Base-by-base conservation (phyloP, 2,797 vertebrate species). In the Poecilia gillii region DNA sequence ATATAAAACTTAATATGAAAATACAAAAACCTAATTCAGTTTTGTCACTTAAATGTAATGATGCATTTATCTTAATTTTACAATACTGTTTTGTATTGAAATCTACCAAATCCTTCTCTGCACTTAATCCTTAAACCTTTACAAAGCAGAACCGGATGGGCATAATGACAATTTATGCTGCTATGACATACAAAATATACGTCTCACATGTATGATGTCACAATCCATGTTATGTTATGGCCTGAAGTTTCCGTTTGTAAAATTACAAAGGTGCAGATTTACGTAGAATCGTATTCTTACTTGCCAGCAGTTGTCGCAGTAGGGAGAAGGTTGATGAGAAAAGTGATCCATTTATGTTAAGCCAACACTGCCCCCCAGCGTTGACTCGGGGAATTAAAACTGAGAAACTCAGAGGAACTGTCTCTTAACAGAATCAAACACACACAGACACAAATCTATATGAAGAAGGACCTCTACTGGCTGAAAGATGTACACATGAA, bases 321-420 rank as follows among this genome's bases (percentile, higher is more conserved):
- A 46, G 43, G 1, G 12, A 71, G 41, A 55, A 11, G 51, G 49
- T 71, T 51, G 72, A 31, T 20, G 1, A 70, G 49, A 62, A 75
- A n/a, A n/a, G n/a, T n/a, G 4, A 28, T n/a, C 28, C 25, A 8
- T 85, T 77, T 85, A 31, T 75, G 5, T 46, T 78, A 76, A 59
- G 83, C 85, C 87, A 76, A 91, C 79, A 94, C 93, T 95, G 94
- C 92, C 93, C 92, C 84, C 94, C 78, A 92, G 95, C 93, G 92
- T 16, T 64, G 0, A 77, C 79, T 55, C 6, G 51, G 16, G 18
- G 68, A 79, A 84, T 39, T 28, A 16, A 28, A 51, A 23, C 4
- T 25, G 59, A 5, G 2, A 25, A 36, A 0, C 33, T n/a, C 0
- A 18, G 68, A 4, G 36, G 7, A 68, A 41, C 18, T 3, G 64